phyloP scores from a whole-genome alignment of 92 coral and sea anemone genomes.

The Muricea muricata region DNA sequence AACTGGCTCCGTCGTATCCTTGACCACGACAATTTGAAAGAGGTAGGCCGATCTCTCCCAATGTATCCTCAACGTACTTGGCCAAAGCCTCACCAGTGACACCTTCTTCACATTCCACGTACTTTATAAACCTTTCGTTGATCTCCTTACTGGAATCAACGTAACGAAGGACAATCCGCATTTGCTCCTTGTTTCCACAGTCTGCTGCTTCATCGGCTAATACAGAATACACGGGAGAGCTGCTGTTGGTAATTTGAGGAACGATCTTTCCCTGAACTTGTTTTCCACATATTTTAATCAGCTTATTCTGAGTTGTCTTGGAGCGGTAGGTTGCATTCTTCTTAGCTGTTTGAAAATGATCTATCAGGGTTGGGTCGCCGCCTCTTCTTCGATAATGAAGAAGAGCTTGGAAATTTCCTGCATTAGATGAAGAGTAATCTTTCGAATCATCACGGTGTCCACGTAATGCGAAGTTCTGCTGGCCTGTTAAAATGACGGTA shows the following conservation, averaged over 20 bases:
- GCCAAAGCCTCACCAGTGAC: background rate
- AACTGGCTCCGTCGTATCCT: background rate
- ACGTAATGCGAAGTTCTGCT: slow-evolving; percentile 60
- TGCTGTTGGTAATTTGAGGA: slow-evolving; percentile 18
- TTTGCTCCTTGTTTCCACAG: slow-evolving; percentile 35
- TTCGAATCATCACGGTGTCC: slow-evolving; percentile 70
- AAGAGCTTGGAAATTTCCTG: slow-evolving; percentile 75
- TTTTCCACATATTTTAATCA: background rate
- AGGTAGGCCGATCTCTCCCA: background rate
- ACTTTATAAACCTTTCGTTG: slow-evolving; percentile 43
- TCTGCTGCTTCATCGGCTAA: slow-evolving; percentile 48
- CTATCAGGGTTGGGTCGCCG: background rate
- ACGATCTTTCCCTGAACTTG: slow-evolving; percentile 8
- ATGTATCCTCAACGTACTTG: background rate
- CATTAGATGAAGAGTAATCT: slow-evolving; percentile 60
- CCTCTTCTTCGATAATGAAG: slow-evolving; percentile 25
- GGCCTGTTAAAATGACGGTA: too few relatives aligned
- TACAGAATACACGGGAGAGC: slow-evolving; percentile 11
- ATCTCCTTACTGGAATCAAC: slow-evolving; percentile 36
- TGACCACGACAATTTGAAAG: background rate
- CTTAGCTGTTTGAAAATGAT: background rate
- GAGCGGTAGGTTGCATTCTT: too few relatives aligned
- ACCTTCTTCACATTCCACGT: slow-evolving; percentile 47
- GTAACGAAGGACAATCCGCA: slow-evolving; percentile 44
- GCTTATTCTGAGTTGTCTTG: too few relatives aligned